Evolutionary conservation across 2,888 invertebrate species (phyloP).

Genomic region (Lathronympha strigana): DNA sequence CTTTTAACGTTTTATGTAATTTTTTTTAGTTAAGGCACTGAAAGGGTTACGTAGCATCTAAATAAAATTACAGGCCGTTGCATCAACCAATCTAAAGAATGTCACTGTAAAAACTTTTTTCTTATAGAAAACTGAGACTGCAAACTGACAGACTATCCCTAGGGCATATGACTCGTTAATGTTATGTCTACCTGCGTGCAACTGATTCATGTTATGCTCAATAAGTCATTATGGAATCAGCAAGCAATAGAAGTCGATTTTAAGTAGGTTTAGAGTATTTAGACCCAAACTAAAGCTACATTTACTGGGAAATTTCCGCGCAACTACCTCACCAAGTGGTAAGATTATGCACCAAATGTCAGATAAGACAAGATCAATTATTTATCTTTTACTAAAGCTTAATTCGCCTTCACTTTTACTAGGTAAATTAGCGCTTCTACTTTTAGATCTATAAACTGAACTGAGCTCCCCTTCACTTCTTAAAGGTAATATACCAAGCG

Average conservation of each 20-base stretch:
- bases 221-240: too few species aligned
- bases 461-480: conserved; percentile 74
- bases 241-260: too few species aligned
- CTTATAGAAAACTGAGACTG: not conserved
- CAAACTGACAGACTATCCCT: too few species aligned
- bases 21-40: conserved; percentile 18
- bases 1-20: conserved; percentile 37
- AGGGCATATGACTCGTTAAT: too few species aligned
- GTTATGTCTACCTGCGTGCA: too few species aligned
- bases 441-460: conserved; percentile 53
- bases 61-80: not conserved
- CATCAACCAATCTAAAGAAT: not conserved
- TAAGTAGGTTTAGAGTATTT: too few species aligned
- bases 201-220: too few species aligned
- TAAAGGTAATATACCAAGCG: conserved; percentile 63
- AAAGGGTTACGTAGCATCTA: not conserved
- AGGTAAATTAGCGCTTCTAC: conserved; percentile 47
- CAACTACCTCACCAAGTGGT: too few species aligned
- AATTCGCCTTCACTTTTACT: conserved; percentile 66
- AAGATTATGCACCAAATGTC: not conserved
- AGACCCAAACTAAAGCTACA: too few species aligned
- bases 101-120: not conserved
- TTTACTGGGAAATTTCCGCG: too few species aligned
- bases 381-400: conserved; percentile 51
- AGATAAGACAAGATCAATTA: not conserved